A percentile compares a stretch with the other conserved stretches of the same genome.
Evolutionary conservation across 1,140 invertebrate genomes (phyloP).

Genomic region (Hylaeus anthracinus): DNA sequence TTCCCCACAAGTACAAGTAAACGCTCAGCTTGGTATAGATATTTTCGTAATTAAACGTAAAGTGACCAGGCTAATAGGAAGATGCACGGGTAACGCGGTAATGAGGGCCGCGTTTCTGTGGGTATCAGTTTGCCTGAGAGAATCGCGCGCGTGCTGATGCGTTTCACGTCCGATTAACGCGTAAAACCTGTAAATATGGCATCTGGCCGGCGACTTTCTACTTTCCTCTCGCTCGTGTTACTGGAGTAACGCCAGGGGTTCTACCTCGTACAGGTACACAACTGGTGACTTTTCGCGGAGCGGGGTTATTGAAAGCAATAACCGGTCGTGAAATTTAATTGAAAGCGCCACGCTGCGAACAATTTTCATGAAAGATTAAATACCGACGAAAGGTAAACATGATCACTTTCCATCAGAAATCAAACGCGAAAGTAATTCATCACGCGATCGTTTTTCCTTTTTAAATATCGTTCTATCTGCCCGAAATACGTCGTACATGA

Average conservation of each 20-base stretch:
- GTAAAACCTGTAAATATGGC: slow-evolving; percentile 54
- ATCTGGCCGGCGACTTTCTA: slow-evolving; percentile 56
- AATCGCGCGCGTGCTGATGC: slow-evolving; percentile 40
- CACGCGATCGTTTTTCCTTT: background rate
- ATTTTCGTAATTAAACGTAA: too few relatives aligned
- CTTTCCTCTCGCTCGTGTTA: slow-evolving; percentile 54
- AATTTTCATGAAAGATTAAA: background rate
- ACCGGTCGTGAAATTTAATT: background rate
- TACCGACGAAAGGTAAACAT: background rate
- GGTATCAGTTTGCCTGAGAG: slow-evolving; percentile 35
- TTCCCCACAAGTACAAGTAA: too few relatives aligned
- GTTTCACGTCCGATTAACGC: slow-evolving; percentile 64
- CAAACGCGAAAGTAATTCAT: background rate
- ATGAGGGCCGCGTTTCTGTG: slow-evolving; percentile 20
- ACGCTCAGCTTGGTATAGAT: too few relatives aligned
- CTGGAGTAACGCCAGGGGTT: background rate
- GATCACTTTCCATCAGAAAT: background rate
- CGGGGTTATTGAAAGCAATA: slow-evolving; percentile 13
- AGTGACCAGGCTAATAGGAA: background rate
- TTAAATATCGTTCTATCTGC: background rate
- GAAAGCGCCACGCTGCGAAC: background rate
- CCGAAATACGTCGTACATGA: background rate
- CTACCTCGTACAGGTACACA: background rate
- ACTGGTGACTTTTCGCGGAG: slow-evolving; percentile 17
- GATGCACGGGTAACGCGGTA: slow-evolving; percentile 2